These are phyloP conservation scores for Belgica antarctica DNA, from an alignment of 2,888 invertebrate species.

Conservation along the genomic window DNA sequence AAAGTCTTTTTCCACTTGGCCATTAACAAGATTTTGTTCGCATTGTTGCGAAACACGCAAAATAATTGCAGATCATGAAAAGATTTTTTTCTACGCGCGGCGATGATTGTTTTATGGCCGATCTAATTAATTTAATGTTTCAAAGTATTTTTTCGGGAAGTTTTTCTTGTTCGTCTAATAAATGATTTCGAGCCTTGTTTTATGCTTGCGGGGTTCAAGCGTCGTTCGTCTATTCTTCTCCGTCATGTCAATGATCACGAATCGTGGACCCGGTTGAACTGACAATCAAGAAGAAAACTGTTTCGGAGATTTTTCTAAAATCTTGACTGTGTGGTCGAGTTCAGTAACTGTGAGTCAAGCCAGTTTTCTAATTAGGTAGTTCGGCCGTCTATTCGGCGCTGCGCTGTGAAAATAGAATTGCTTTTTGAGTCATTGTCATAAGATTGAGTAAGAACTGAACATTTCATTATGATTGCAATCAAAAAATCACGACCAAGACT, in stretches of 20 bases:
- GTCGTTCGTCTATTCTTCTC: not conserved
- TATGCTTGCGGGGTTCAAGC: not conserved
- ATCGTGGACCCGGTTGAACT: conserved; percentile 4
- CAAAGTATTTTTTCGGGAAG: not conserved
- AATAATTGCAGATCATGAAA: conserved; percentile 12
- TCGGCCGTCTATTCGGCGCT: not conserved
- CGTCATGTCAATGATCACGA: conserved; percentile 18
- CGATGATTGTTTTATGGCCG: conserved; percentile 34
- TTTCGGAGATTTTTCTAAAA: conserved; percentile 15
- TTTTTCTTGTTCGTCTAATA: not conserved
- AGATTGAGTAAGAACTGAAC: not conserved
- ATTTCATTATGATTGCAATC: not conserved
- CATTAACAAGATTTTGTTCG: not conserved
- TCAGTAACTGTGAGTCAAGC: not conserved
- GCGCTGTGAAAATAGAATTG: not conserved
- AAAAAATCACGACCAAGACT: not conserved
- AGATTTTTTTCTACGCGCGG: not conserved
- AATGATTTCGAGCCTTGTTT: conserved; percentile 12
- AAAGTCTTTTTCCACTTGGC: not conserved
- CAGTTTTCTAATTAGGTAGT: not conserved
- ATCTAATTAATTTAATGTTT: conserved; percentile 41
- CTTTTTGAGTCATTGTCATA: not conserved
- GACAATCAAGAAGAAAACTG: not conserved
- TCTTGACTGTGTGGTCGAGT: conserved; percentile 31
- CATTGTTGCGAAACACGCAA: not conserved